These are phyloP conservation scores for Lethenteron camtschaticum DNA, from an alignment of 2,113 vertebrate genomes.

Conservation along the genomic window DNA sequence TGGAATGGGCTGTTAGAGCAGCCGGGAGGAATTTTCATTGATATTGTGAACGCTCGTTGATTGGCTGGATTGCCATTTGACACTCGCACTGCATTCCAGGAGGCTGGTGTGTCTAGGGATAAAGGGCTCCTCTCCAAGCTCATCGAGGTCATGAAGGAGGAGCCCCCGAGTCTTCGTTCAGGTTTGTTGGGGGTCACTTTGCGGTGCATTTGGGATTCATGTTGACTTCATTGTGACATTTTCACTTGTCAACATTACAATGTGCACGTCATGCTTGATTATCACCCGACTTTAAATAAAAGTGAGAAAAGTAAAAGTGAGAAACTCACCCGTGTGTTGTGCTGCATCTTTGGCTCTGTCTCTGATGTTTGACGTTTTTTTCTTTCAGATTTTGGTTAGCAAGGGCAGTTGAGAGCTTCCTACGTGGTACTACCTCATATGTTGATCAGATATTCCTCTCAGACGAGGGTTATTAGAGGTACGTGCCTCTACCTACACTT, in stretches of 20 bases:
- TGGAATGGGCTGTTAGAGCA: too few relatives aligned
- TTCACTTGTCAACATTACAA: background rate
- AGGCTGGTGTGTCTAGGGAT: slow-evolving; percentile 79
- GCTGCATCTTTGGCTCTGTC: background rate
- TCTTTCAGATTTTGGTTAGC: slow-evolving; percentile 84
- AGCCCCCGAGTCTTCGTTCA: slow-evolving; percentile 86
- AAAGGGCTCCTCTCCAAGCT: slow-evolving; percentile 75
- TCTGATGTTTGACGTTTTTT: slow-evolving; percentile 7
- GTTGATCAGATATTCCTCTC: slow-evolving; percentile 92
- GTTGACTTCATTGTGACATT: too few relatives aligned
- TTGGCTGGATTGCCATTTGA: background rate
- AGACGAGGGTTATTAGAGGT: slow-evolving; percentile 91
- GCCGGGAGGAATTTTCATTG: too few relatives aligned
- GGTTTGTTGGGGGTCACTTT: slow-evolving; percentile 22
- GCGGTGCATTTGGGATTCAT: too few relatives aligned
- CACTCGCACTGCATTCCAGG: slow-evolving; percentile 18
- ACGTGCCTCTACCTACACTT: slow-evolving; percentile 10
- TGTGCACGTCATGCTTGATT: background rate
- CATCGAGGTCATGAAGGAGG: slow-evolving; percentile 92
- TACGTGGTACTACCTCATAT: slow-evolving; percentile 85
- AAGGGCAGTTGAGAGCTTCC: slow-evolving; percentile 88
- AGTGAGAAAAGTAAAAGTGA: background rate
- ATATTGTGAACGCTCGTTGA: background rate
- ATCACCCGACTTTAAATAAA: background rate
- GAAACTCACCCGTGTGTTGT: background rate